Evolutionary conservation across 2,888 invertebrate species (phyloP).

Genomic region (Urechis unicinctus): DNA sequence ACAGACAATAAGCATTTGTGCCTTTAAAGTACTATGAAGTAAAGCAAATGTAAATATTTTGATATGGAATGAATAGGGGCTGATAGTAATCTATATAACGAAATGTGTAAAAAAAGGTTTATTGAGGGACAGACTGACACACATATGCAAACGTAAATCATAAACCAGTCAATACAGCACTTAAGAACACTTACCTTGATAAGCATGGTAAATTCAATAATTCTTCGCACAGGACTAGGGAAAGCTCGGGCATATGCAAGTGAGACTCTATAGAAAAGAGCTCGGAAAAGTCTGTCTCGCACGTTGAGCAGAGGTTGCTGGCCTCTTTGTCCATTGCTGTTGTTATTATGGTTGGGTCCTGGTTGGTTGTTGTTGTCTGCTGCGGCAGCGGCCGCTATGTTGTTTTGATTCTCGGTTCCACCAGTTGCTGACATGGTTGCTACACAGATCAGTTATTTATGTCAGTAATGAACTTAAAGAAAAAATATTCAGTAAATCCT

Average conservation of each 20-base stretch:
- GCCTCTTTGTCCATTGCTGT: conserved; percentile 13
- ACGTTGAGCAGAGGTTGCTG: conserved; percentile 55
- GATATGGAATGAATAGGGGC: background rate
- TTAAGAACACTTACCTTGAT: conserved; percentile 59
- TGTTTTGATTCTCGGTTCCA: background rate
- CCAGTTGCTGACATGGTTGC: too few relatives aligned
- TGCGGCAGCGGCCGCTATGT: background rate
- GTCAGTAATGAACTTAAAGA: too few relatives aligned
- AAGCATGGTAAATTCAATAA: conserved; percentile 76
- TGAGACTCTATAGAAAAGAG: conserved; percentile 84
- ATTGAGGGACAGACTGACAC: background rate
- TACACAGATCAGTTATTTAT: too few relatives aligned
- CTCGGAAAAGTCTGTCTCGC: conserved; percentile 86
- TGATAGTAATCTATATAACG: background rate
- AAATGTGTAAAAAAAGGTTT: background rate
- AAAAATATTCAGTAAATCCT: too few relatives aligned
- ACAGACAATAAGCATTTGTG: background rate
- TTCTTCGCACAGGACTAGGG: conserved; percentile 69
- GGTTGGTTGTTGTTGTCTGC: conserved; percentile 4
- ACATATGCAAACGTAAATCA: background rate
- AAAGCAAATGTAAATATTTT: conserved; percentile 2
- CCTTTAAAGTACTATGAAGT: conserved; percentile 5
- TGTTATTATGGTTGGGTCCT: conserved; percentile 5
- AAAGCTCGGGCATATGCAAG: conserved; percentile 86
- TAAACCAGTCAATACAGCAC: background rate